Evolutionary conservation across 2,797 vertebrate species (phyloP).

Genomic region (Poecilia picta): DNA sequence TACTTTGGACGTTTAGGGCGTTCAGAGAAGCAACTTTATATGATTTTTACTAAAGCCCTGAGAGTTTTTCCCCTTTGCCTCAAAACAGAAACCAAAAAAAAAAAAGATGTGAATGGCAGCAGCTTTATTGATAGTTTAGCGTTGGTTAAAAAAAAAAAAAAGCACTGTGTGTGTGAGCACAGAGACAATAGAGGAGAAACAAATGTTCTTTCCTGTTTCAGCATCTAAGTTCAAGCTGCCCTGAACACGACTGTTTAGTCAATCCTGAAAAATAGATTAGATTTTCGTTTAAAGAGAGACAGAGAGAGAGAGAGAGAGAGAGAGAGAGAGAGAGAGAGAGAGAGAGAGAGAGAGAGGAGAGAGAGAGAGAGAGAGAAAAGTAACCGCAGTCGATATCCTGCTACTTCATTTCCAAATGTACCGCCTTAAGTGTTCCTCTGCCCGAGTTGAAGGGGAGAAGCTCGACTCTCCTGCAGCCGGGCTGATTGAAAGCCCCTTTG

Average conservation of each 20-base stretch:
- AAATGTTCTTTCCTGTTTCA: background rate
- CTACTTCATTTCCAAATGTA: background rate
- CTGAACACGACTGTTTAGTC: background rate
- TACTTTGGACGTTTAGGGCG: background rate
- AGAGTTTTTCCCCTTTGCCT: background rate
- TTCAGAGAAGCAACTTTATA: background rate
- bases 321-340: too few species aligned
- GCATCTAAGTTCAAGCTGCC: background rate
- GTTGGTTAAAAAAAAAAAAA: background rate
- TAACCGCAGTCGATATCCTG: background rate
- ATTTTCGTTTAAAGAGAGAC: background rate
- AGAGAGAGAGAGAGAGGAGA: background rate
- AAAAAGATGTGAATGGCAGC: background rate
- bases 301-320: background rate
- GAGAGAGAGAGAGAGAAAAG: background rate
- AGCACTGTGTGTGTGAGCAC: background rate
- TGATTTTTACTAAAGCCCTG: background rate
- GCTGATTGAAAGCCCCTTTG: slow-evolving; percentile 42
- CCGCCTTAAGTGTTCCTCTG: slow-evolving; percentile 2
- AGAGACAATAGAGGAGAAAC: background rate
- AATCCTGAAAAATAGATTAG: slow-evolving; percentile 3
- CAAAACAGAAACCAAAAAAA: background rate
- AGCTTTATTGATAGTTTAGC: background rate
- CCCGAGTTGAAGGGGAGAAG: slow-evolving; percentile 31
- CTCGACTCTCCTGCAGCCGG: slow-evolving; percentile 26